A percentile compares a stretch with the other conserved stretches of the same genome.
These are phyloP conservation scores for Diarsia rubi DNA, from an alignment of 2,888 invertebrate species.

Conservation along the genomic window DNA sequence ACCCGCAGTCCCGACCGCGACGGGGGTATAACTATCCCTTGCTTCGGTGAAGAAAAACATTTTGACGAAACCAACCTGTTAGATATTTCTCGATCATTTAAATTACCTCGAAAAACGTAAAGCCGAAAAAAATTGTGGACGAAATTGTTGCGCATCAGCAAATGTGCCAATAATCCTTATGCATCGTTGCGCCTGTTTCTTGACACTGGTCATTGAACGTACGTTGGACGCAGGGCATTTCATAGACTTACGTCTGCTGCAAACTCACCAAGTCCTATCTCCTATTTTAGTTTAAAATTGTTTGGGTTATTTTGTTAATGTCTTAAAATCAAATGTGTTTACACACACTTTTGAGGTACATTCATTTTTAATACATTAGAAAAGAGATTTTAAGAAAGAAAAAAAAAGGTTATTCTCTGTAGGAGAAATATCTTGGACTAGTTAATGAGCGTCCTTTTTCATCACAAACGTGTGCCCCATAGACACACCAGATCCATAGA, in stretches of 20 bases:
- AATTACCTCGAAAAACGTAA: not conserved
- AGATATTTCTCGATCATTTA: not conserved
- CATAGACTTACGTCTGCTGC: slow-evolving; percentile 66
- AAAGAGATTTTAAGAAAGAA: too few relatives aligned
- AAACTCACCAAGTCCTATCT: slow-evolving; percentile 69
- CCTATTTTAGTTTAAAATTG: not conserved
- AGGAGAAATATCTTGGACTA: too few relatives aligned
- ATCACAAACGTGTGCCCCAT: slow-evolving; percentile 23
- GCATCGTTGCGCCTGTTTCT: slow-evolving; percentile 70
- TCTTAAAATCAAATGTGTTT: not conserved
- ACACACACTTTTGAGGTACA: not conserved
- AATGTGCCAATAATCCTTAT: slow-evolving; percentile 66
- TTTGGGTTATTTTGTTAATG: not conserved
- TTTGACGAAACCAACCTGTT: too few relatives aligned
- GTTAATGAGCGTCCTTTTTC: slow-evolving; percentile 29
- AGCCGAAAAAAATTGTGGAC: not conserved
- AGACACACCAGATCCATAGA: slow-evolving; percentile 55
- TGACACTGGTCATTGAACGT: slow-evolving; percentile 64
- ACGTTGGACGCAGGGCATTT: slow-evolving; percentile 70
- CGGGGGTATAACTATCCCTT: too few relatives aligned
- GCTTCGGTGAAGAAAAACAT: too few relatives aligned
- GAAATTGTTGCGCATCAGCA: too few relatives aligned
- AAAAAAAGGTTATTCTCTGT: too few relatives aligned
- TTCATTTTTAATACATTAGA: too few relatives aligned
- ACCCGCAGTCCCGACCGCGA: too few relatives aligned